Base-by-base conservation (phyloP, 2,888 invertebrate species). In the Erynnis tages region DNA sequence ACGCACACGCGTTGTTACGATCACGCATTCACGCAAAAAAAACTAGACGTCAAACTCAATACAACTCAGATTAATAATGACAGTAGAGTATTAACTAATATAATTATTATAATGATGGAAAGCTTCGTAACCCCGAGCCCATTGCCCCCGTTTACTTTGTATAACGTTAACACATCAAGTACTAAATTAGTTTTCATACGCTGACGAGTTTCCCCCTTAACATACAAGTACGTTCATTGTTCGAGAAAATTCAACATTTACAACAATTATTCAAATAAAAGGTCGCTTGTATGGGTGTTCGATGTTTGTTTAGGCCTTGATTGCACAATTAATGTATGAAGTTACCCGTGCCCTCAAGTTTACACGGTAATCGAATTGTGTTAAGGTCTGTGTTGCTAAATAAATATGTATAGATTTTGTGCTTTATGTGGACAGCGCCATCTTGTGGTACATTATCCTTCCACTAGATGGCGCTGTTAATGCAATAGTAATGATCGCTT, bases 221-320 rank as follows among this genome's bases (percentile, higher is more conserved):
- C 54, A 34, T 41, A 40, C 29, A 50, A 11, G 13, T 13, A 38
- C 14, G 3, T 30, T 27, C 63, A 65, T 75, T 79, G 76, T 78
- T 73, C 66, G 65, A 71, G 65, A 69, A 76, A 79, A 74, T 74
- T 71, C 67, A 70, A 77, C 76, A 67, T 71, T 72, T 13, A 16
- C 13, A 70, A 77, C 74, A 75, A 79, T 80, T 78, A 80, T 76
- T 76, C 75, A 78, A 78, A 79, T 76, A 76, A 47, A 37, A 47
- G 27, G 19, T 27, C 17, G 7, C n/a, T 27, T 27, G 35, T 45
- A 34, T 17, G 29, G 64, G 47, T 46, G n/a, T 67, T 65, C 66
- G 63, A 72, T 79, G 77, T 84, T 83, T 81, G 70, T 69, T 77
- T 76, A 76, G 79, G 81, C 62, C 65, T 66, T 77, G 79, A 81